phyloP scores from a whole-genome alignment of 1,140 invertebrate species.

The Lordiphosa collinella region DNA sequence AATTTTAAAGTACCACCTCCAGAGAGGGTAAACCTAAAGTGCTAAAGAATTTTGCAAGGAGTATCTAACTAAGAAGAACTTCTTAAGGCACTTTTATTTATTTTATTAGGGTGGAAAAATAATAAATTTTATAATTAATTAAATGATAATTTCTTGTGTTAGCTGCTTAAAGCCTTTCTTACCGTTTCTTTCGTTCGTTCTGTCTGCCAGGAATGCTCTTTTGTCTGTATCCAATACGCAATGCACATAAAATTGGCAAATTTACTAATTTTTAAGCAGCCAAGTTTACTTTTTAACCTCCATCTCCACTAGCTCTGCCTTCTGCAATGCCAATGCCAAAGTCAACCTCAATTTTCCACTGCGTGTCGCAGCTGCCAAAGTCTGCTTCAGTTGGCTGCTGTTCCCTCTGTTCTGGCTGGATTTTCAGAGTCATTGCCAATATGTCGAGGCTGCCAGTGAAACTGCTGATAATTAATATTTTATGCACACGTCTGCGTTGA shows the following conservation, averaged over 20 bases:
- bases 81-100: too few species aligned
- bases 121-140: too few species aligned
- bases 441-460: conserved; percentile 41
- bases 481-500: conserved; percentile 78
- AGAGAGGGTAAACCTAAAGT: too few species aligned
- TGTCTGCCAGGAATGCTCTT: too few species aligned
- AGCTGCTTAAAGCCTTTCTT: too few species aligned
- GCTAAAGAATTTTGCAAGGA: too few species aligned
- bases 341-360: conserved; percentile 29
- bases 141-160: too few species aligned
- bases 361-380: conserved; percentile 61
- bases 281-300: not conserved
- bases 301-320: not conserved
- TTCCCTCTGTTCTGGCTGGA: conserved; percentile 21
- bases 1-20: too few species aligned
- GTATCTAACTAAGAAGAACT: too few species aligned
- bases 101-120: too few species aligned
- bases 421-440: conserved; percentile 63
- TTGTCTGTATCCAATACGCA: conserved; percentile 18
- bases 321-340: conserved; percentile 56
- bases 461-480: conserved; percentile 78
- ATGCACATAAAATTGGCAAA: conserved; percentile 37
- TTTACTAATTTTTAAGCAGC: conserved; percentile 55
- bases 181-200: too few species aligned
- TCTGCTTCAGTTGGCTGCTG: conserved; percentile 23